Evolutionary conservation across 2,113 vertebrate genomes (phyloP).

Genomic region (Centropus bengalensis): DNA sequence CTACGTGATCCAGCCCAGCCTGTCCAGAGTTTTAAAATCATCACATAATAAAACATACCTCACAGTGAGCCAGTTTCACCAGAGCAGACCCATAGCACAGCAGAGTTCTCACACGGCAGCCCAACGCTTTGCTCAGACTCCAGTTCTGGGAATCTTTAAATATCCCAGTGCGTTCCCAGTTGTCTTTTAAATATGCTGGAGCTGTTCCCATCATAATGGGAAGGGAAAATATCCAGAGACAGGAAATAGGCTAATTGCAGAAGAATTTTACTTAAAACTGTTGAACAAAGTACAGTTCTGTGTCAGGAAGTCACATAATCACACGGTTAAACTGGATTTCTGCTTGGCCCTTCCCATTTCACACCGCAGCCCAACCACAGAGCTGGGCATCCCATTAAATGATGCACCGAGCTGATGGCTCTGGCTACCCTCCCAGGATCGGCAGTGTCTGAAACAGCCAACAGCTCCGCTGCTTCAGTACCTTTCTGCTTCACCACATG

Average conservation of each 20-base stretch:
- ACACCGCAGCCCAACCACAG: background rate
- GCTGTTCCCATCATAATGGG: constrained; percentile 8
- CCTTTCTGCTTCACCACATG: background rate
- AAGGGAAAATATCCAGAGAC: constrained; percentile 23
- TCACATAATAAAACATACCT: constrained; percentile 36
- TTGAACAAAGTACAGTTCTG: constrained; percentile 21
- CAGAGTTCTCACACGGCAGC: background rate
- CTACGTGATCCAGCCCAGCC: background rate
- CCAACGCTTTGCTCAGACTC: background rate
- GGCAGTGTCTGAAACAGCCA: background rate
- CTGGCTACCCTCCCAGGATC: background rate
- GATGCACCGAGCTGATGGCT: background rate
- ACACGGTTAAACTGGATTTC: background rate
- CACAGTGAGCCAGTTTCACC: background rate
- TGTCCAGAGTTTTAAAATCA: background rate
- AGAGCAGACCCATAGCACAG: background rate
- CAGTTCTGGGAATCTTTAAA: constrained; percentile 44
- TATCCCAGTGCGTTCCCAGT: background rate
- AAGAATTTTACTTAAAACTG: constrained; percentile 47
- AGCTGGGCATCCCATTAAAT: background rate
- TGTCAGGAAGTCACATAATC: constrained; percentile 21
- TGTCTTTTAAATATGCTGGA: constrained; percentile 30
- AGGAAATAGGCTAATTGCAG: constrained; percentile 49
- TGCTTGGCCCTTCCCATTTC: background rate
- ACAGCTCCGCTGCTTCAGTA: background rate